Conservation (phyloP, 2,797 vertebrate genomes). For the Sebastolobus altivelis region DNA sequence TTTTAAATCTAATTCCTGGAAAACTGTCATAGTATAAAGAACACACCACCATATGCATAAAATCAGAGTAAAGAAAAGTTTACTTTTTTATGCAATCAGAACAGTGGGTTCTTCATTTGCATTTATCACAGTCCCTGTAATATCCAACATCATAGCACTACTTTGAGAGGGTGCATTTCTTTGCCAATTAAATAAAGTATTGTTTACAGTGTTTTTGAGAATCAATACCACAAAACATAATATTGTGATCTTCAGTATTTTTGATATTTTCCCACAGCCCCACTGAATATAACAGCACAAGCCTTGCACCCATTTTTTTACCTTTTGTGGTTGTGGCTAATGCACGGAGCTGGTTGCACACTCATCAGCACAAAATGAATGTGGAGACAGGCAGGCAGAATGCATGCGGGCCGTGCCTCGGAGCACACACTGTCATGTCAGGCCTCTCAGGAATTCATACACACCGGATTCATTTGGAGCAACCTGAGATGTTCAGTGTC, state of each 20-base stretch:
- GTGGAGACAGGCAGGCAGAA: slow-evolving; percentile 44
- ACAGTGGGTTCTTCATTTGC: too few species aligned
- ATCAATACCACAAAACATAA: neutral
- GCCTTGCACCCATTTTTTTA: neutral
- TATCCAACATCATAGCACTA: too few species aligned
- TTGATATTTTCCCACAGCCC: too few species aligned
- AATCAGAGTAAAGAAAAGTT: too few species aligned
- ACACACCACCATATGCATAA: too few species aligned
- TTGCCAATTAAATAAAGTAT: too few species aligned
- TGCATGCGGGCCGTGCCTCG: slow-evolving; percentile 23
- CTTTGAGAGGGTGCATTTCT: too few species aligned
- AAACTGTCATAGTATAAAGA: too few species aligned
- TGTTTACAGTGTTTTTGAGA: too few species aligned
- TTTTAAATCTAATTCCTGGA: accelerated
- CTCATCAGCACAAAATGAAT: slow-evolving; percentile 33
- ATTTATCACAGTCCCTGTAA: too few species aligned
- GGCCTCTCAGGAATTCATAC: slow-evolving; percentile 64
- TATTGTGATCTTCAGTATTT: too few species aligned
- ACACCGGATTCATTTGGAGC: slow-evolving; percentile 56
- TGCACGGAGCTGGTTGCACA: neutral
- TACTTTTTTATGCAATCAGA: too few species aligned
- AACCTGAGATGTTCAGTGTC: slow-evolving; percentile 64
- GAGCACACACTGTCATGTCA: slow-evolving; percentile 53
- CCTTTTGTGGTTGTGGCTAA: slow-evolving; percentile 3
- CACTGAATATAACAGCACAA: slow-evolving; percentile 3